phyloP scores from a whole-genome alignment of 2,797 vertebrate genomes.

The Astyanax mexicanus region DNA sequence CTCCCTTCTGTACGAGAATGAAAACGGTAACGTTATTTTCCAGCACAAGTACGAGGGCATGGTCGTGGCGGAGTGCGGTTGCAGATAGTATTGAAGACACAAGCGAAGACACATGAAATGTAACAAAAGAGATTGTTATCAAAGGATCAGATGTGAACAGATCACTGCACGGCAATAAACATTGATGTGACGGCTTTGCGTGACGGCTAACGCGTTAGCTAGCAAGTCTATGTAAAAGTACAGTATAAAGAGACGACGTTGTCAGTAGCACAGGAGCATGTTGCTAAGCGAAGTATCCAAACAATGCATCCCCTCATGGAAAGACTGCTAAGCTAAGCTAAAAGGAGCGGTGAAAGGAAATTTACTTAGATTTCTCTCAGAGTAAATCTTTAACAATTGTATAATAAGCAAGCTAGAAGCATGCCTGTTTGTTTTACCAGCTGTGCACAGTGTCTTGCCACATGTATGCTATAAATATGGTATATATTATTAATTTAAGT shows the following conservation, averaged over 20 bases:
- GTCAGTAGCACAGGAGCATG: slow-evolving; percentile 20
- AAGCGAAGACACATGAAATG: slow-evolving; percentile 73
- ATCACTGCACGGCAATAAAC: slow-evolving; percentile 6
- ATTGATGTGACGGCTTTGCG: slow-evolving; percentile 65
- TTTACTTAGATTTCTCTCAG: background rate
- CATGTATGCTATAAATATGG: background rate
- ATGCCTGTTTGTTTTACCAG: background rate
- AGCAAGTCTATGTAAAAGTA: slow-evolving; percentile 8
- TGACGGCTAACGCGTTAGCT: slow-evolving; percentile 69
- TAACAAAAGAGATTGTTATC: slow-evolving; percentile 6
- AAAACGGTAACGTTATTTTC: slow-evolving; percentile 90
- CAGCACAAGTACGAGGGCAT: slow-evolving; percentile 97
- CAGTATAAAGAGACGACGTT: slow-evolving; percentile 9
- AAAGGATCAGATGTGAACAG: slow-evolving; percentile 4
- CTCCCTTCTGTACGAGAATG: slow-evolving; percentile 90
- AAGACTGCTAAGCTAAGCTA: slow-evolving; percentile 11
- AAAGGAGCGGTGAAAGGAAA: background rate
- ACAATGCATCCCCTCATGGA: background rate
- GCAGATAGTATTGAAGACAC: slow-evolving; percentile 87
- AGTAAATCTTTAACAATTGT: slow-evolving; percentile 41
- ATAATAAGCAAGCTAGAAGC: slow-evolving; percentile 5
- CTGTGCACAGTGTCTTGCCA: background rate
- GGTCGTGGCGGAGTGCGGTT: slow-evolving; percentile 94
- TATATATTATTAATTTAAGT: background rate
- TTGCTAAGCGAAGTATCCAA: slow-evolving; percentile 28